These are phyloP conservation scores for Polyommatus icarus DNA, from an alignment of 2,888 invertebrate genomes.

Conservation along the genomic window DNA sequence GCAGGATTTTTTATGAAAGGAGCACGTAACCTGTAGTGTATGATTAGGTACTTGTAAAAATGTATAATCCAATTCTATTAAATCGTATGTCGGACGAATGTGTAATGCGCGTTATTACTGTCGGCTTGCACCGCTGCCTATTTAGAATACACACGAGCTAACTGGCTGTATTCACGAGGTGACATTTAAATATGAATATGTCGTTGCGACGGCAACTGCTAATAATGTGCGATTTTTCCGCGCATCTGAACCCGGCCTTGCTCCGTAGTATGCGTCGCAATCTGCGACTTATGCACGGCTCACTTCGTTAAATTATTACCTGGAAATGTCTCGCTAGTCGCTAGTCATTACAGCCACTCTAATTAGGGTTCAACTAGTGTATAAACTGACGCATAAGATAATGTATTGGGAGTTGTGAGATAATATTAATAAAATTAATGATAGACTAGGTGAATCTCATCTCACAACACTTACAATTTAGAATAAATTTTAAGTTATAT, in stretches of 20 bases:
- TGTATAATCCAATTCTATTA: background rate
- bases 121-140: constrained; percentile 32
- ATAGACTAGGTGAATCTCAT: no score
- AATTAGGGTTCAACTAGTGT: background rate
- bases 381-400: background rate
- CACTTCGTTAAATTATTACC: constrained; percentile 43
- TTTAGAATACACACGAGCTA: constrained; percentile 55
- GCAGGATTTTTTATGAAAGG: background rate
- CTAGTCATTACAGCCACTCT: background rate
- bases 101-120: constrained; percentile 14
- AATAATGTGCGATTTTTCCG: constrained; percentile 76
- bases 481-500: no score
- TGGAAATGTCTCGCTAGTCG: constrained; percentile 28
- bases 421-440: no score
- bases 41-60: background rate
- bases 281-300: constrained; percentile 44
- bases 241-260: constrained; percentile 59
- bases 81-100: background rate
- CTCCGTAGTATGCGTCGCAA: constrained; percentile 44
- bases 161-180: constrained; percentile 56
- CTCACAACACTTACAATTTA: no score
- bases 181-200: constrained; percentile 78
- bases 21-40: background rate
- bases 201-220: constrained; percentile 60
- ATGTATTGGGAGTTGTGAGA: no score